Percentiles rank a stretch among this genome's conserved stretches.
Conservation (phyloP, 2,797 vertebrate species). For the Coluber constrictor region DNA sequence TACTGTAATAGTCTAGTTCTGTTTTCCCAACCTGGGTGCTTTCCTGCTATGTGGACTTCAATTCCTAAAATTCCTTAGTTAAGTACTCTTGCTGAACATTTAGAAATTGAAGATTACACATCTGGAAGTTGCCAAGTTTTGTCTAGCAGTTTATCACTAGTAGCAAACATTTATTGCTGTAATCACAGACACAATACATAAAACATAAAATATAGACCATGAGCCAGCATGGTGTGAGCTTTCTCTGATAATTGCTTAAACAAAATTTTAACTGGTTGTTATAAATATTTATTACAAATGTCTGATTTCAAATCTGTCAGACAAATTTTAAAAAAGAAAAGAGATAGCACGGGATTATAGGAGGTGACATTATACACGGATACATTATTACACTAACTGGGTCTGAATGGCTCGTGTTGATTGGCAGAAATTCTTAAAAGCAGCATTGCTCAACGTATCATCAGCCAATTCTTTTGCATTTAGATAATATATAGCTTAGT, state of each 20-base stretch:
- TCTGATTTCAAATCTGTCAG: neutral
- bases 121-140: neutral
- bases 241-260: neutral
- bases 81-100: neutral
- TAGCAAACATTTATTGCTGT: neutral
- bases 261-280: neutral
- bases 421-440: neutral
- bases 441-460: neutral
- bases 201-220: neutral
- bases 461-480: neutral
- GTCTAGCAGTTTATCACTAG: neutral
- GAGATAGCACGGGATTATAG: neutral
- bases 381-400: neutral
- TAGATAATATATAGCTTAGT: neutral
- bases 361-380: neutral
- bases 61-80: neutral
- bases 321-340: neutral
- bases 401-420: neutral
- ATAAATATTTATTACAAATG: neutral
- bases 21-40: neutral
- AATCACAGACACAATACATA: neutral
- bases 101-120: neutral
- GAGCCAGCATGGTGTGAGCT: neutral
- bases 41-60: neutral
- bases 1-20: neutral